These are phyloP conservation scores for Cataglyphis hispanica DNA, from an alignment of 1,140 invertebrate genomes.

Conservation along the genomic window DNA sequence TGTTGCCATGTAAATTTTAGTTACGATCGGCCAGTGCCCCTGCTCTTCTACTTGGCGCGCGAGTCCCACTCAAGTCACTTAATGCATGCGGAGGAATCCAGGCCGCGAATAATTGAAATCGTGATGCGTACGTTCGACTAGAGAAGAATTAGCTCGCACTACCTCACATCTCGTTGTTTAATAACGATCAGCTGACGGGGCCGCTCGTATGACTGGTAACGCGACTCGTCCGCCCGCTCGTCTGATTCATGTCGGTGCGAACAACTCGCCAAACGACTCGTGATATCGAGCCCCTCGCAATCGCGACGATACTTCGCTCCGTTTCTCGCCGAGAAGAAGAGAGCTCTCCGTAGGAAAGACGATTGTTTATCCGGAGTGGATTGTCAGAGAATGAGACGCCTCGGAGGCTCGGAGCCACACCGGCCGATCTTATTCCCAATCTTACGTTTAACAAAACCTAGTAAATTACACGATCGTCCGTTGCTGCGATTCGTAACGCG, in stretches of 20 bases:
- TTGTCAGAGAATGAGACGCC: conserved; percentile 54
- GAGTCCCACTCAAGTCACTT: conserved; percentile 5
- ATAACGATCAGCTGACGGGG: conserved; percentile 71
- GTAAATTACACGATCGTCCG: conserved; percentile 25
- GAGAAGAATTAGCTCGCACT: neutral
- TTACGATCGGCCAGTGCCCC: neutral
- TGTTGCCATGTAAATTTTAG: conserved; percentile 78
- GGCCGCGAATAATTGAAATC: conserved; percentile 18
- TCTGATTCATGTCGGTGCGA: conserved; percentile 53
- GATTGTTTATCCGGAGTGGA: conserved; percentile 7
- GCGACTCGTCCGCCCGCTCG: conserved; percentile 25
- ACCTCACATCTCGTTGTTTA: conserved; percentile 63
- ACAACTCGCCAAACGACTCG: conserved; percentile 29
- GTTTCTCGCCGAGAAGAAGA: neutral
- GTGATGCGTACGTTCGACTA: neutral
- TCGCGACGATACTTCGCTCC: neutral
- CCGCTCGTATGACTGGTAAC: conserved; percentile 26
- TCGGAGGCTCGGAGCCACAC: conserved; percentile 50
- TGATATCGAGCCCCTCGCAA: neutral
- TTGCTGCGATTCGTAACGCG: conserved; percentile 33
- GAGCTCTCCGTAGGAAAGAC: neutral
- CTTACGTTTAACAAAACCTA: conserved; percentile 26
- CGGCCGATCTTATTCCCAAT: conserved; percentile 45
- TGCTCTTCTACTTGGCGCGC: neutral
- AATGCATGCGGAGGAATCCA: conserved; percentile 28